phyloP scores from a whole-genome alignment of 2,888 invertebrate genomes.

The Lepidocyrtinus sp. region DNA sequence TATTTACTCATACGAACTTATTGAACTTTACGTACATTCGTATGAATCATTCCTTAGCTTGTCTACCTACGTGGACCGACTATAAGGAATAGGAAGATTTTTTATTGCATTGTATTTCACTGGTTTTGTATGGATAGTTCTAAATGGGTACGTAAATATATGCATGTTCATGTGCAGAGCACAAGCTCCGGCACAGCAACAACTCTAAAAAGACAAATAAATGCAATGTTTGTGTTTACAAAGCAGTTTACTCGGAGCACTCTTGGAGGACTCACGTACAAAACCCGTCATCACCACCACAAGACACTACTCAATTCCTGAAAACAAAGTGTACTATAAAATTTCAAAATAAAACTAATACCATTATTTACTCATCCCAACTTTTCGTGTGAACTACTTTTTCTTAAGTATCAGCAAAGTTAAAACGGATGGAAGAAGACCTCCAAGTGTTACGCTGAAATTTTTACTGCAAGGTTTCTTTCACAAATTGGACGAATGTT shows the following conservation, averaged over 20 bases:
- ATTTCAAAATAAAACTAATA: background rate
- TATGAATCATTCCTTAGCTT: no score
- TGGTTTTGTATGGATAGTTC: no score
- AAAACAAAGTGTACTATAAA: background rate
- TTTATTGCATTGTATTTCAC: no score
- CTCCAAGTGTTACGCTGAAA: background rate
- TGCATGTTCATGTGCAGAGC: no score
- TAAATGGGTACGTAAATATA: no score
- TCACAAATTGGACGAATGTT: background rate
- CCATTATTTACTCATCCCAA: background rate
- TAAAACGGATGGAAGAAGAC: background rate
- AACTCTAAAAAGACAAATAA: constrained; percentile 23
- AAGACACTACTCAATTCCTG: background rate
- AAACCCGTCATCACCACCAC: background rate
- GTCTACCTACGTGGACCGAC: no score
- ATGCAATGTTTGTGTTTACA: constrained; percentile 48
- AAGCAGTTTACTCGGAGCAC: constrained; percentile 34
- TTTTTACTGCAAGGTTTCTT: background rate
- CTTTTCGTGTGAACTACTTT: background rate
- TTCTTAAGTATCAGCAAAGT: no score
- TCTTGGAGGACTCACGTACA: constrained; percentile 12
- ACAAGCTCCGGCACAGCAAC: constrained; percentile 18
- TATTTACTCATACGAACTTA: no score
- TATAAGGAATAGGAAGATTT: no score
- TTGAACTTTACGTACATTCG: no score